Evolutionary conservation across 2,888 invertebrate genomes (phyloP).

Genomic region (Acanthosepion esculentum): DNA sequence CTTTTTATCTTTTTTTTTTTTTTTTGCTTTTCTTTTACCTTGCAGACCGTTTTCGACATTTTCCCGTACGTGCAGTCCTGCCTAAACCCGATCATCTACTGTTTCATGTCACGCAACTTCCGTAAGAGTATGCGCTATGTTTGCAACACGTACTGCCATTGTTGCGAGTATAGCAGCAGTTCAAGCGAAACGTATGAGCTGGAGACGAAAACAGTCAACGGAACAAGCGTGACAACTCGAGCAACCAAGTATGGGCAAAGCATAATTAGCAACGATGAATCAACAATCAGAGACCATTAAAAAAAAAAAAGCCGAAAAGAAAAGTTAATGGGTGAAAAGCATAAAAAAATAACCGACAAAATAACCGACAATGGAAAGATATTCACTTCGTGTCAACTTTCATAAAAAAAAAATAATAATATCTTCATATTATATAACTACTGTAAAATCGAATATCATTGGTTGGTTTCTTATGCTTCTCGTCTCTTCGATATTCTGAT

Average conservation of each 20-base stretch:
- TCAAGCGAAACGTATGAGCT: background rate
- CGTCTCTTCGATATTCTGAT: background rate
- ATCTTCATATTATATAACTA: too few relatives aligned
- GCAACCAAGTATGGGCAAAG: slow-evolving; percentile 23
- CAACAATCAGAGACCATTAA: background rate
- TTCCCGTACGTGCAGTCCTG: slow-evolving; percentile 69
- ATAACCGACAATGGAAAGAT: too few relatives aligned
- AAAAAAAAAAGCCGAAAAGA: background rate
- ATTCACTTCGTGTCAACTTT: too few relatives aligned
- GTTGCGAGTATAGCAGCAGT: background rate
- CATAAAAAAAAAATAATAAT: too few relatives aligned
- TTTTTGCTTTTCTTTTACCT: slow-evolving; percentile 37
- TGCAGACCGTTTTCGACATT: slow-evolving; percentile 63
- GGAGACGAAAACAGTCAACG: background rate
- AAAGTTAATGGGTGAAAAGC: background rate
- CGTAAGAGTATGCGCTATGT: slow-evolving; percentile 57
- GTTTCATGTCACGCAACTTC: slow-evolving; percentile 67
- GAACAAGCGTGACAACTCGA: background rate
- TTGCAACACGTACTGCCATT: slow-evolving; percentile 49
- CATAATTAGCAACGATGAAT: background rate
- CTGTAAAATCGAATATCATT: background rate
- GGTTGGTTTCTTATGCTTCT: background rate
- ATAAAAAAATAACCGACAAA: background rate
- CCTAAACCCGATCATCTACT: slow-evolving; percentile 68
- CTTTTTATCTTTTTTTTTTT: background rate